Conservation (phyloP, 2,113 vertebrate genomes). For the Orcinus orca region DNA sequence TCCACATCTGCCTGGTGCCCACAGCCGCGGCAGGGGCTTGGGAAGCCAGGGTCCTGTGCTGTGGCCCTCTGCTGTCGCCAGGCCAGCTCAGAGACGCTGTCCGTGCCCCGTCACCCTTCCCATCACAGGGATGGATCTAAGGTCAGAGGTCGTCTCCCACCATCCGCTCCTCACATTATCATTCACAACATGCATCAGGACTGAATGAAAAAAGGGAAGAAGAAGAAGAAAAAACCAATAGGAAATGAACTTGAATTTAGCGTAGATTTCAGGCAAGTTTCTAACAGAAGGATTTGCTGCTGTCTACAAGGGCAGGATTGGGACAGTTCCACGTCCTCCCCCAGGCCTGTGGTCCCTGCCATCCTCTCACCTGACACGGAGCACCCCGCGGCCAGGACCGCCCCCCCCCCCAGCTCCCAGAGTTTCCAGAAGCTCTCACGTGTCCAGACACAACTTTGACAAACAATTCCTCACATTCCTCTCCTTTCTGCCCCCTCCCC, state of each 20-base stretch:
- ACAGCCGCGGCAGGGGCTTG: not conserved
- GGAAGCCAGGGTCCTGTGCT: not conserved
- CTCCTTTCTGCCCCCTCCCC: not conserved
- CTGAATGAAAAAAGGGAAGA: not conserved
- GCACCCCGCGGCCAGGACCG: not conserved
- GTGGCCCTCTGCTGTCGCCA: not conserved
- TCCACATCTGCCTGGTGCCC: not conserved
- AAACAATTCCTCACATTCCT: not conserved
- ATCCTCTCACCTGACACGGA: no score
- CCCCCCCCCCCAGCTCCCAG: no score
- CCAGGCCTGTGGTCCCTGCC: not conserved
- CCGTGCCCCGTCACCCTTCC: accelerated
- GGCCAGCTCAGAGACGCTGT: not conserved
- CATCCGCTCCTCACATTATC: not conserved
- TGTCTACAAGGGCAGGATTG: not conserved
- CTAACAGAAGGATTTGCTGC: not conserved
- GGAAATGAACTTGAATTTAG: not conserved
- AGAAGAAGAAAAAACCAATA: not conserved
- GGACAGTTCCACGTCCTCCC: not conserved
- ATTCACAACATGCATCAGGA: accelerated
- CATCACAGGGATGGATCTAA: not conserved
- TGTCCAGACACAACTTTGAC: not conserved
- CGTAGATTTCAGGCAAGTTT: not conserved
- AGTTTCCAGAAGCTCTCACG: not conserved
- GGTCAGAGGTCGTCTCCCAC: not conserved